These are phyloP conservation scores for Lasioglossum leucozonium DNA, from an alignment of 2,888 invertebrate species.

Conservation along the genomic window DNA sequence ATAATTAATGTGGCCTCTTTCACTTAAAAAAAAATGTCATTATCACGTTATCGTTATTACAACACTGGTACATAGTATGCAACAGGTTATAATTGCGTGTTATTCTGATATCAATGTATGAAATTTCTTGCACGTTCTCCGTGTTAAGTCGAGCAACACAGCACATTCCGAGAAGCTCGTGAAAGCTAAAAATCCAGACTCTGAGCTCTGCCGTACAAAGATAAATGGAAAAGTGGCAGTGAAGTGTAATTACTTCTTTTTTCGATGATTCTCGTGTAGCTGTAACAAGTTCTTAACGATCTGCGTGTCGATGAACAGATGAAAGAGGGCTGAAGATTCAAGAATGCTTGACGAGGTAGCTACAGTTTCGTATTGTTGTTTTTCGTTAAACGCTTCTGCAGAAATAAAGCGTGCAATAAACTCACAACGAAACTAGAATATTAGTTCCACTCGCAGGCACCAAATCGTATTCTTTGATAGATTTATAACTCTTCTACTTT, in stretches of 20 bases:
- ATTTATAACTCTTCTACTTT: conserved; percentile 1
- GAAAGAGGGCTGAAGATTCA: neutral
- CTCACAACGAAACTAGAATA: conserved; percentile 16
- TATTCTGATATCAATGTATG: neutral
- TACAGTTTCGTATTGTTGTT: neutral
- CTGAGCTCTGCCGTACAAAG: neutral
- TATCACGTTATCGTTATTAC: neutral
- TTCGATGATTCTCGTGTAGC: neutral
- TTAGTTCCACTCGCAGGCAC: neutral
- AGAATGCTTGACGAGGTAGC: neutral
- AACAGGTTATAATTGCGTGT: neutral
- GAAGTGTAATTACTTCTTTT: conserved; percentile 14
- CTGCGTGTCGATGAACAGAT: neutral
- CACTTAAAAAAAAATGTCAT: neutral
- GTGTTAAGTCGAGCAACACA: neutral
- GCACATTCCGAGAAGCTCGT: neutral
- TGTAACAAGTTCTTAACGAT: conserved; percentile 11
- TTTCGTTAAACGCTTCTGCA: conserved; percentile 3
- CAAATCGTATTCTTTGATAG: neutral
- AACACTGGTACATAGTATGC: neutral
- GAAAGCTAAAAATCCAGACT: conserved; percentile 1
- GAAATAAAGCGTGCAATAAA: conserved; percentile 15
- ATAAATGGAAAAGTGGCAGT: conserved; percentile 6
- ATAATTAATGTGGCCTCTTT: no score
- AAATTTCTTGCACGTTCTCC: neutral